Conservation (phyloP, 2,113 vertebrate species). For the Opisthocomus hoazin region DNA sequence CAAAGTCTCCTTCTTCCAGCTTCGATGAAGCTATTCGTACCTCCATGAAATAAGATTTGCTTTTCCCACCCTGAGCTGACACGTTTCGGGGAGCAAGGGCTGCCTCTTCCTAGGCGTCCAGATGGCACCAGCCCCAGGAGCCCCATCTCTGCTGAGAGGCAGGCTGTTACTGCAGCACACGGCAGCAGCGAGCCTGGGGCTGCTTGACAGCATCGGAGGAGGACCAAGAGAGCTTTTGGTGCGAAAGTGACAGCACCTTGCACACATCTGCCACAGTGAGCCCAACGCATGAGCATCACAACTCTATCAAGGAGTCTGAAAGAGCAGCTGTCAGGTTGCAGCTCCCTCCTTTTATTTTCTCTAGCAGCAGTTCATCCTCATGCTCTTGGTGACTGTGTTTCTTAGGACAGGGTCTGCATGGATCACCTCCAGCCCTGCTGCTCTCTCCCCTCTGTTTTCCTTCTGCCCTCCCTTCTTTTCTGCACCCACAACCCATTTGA, state of each 20-base stretch:
- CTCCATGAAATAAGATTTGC: neutral
- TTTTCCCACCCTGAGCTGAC: neutral
- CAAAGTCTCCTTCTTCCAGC: neutral
- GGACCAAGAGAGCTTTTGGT: neutral
- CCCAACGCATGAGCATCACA: rapidly evolving
- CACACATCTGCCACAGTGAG: neutral
- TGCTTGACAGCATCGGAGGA: neutral
- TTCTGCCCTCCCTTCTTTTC: neutral
- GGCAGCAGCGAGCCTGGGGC: neutral
- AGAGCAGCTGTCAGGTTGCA: neutral
- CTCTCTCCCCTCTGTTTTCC: neutral
- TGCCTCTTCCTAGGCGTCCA: neutral
- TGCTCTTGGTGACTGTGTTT: neutral
- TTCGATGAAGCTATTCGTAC: rapidly evolving
- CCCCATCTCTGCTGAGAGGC: neutral
- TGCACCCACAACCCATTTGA: neutral
- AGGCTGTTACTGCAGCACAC: neutral
- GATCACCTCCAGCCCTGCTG: neutral
- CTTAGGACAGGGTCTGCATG: neutral
- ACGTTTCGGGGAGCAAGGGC: neutral
- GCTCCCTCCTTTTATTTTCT: neutral
- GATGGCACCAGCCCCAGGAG: constrained; percentile 2
- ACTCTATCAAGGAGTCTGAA: neutral
- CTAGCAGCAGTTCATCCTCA: neutral
- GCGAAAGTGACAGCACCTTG: neutral